Conservation (phyloP, 2,797 vertebrate genomes). For the Poecilia gillii region DNA sequence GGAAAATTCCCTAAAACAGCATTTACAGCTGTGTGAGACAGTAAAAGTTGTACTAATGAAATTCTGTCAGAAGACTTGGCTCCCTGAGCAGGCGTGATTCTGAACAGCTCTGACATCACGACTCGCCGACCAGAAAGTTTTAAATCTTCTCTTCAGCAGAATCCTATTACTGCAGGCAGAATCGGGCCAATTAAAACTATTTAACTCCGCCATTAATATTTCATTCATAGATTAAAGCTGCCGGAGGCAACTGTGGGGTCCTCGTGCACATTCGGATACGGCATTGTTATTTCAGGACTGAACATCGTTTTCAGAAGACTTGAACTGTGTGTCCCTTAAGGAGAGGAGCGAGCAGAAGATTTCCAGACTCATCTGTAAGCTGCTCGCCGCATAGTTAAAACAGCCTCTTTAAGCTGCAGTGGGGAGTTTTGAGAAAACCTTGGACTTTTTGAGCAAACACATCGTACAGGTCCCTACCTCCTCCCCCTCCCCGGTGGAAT, state of each 20-base stretch:
- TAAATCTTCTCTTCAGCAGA: background rate
- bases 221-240: background rate
- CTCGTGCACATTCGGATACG: background rate
- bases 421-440: too few species aligned
- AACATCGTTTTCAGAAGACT: background rate
- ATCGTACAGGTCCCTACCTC: too few species aligned
- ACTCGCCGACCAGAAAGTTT: constrained; percentile 3
- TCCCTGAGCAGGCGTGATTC: background rate
- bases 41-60: constrained; percentile 14
- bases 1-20: constrained; percentile 30
- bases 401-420: background rate
- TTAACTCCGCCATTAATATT: constrained; percentile 7
- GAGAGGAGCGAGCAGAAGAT: background rate
- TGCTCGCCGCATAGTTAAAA: background rate
- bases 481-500: too few species aligned
- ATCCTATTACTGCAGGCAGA: constrained; percentile 6
- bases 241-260: background rate
- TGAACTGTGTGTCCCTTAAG: background rate
- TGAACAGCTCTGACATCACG: background rate
- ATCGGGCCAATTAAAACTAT: constrained; percentile 7
- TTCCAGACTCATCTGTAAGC: background rate
- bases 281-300: background rate
- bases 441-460: too few species aligned
- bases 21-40: constrained; percentile 8
- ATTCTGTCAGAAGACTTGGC: constrained; percentile 12